These are phyloP conservation scores for Episyrphus balteatus DNA, from an alignment of 1,140 invertebrate species.

Conservation along the genomic window DNA sequence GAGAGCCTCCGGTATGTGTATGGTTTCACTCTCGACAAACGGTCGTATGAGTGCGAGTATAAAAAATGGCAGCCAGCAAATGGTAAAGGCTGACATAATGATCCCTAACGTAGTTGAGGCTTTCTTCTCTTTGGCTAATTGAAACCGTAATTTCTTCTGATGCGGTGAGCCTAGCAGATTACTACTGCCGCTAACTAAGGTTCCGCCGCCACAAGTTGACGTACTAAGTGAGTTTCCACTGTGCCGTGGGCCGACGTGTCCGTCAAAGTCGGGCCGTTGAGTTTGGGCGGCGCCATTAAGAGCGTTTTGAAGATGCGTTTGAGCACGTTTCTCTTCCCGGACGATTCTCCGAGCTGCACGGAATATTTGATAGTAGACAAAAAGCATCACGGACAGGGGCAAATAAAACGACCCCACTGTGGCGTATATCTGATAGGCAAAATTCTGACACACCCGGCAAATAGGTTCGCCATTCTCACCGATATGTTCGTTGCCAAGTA, in stretches of 20 bases:
- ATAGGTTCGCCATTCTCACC: conserved; percentile 47
- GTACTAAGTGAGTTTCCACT: conserved; percentile 13
- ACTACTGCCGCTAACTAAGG: conserved; percentile 24
- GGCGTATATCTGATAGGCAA: conserved; percentile 82
- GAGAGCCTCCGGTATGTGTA: conserved; percentile 63
- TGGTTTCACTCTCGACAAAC: conserved; percentile 52
- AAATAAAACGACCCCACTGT: conserved; percentile 84
- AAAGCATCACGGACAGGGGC: conserved; percentile 78
- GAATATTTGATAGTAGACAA: conserved; percentile 87
- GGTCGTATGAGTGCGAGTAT: conserved; percentile 76
- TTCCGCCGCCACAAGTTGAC: conserved; percentile 19
- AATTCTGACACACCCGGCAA: conserved; percentile 76
- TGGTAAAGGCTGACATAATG: conserved; percentile 91
- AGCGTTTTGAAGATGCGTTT: conserved; percentile 66
- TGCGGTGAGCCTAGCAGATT: conserved; percentile 41
- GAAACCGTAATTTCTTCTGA: conserved; percentile 67
- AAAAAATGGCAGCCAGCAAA: conserved; percentile 97
- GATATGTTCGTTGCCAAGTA: conserved; percentile 74
- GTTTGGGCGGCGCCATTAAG: conserved; percentile 52
- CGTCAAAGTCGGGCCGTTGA: conserved; percentile 30
- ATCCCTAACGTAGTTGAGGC: conserved; percentile 94
- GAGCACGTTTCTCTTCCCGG: conserved; percentile 71
- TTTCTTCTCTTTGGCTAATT: conserved; percentile 80
- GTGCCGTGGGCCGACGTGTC: conserved; percentile 20
- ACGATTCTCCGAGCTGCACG: conserved; percentile 72